These are phyloP conservation scores for Trachops cirrhosus DNA, from an alignment of 2,797 vertebrate species.

Conservation along the genomic window DNA sequence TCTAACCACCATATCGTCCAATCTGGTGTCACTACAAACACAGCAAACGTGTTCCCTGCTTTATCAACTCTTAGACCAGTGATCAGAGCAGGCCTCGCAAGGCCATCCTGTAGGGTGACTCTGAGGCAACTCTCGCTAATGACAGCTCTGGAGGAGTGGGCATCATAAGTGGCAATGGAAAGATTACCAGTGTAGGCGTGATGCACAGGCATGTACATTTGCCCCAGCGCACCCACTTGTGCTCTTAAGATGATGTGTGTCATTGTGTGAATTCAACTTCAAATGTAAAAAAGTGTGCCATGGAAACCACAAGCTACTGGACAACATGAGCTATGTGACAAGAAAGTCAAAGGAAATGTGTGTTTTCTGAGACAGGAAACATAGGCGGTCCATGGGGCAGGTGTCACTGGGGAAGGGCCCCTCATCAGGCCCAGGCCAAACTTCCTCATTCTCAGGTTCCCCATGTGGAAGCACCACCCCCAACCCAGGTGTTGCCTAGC, in stretches of 20 bases:
- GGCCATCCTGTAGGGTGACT: background rate
- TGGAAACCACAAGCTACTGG: background rate
- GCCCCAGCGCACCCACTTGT: too few relatives aligned
- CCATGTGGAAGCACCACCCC: background rate
- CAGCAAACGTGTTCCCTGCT: background rate
- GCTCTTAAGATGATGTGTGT: background rate
- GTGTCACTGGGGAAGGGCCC: background rate
- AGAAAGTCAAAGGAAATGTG: background rate
- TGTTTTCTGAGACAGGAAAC: background rate
- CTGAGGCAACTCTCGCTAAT: background rate
- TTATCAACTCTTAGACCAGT: background rate
- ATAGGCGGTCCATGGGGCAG: background rate
- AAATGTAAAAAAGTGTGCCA: background rate
- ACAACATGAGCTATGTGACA: background rate
- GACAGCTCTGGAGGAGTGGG: background rate
- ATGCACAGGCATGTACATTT: too few relatives aligned
- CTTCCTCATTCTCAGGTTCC: background rate
- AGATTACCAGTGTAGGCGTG: background rate
- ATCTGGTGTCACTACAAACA: slow-evolving; percentile 11
- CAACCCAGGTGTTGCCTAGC: background rate
- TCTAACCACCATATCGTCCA: background rate
- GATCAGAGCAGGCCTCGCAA: background rate
- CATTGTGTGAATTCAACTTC: background rate
- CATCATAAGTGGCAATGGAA: background rate
- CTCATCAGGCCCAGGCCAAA: background rate